Conservation (phyloP, 2,113 vertebrate species). For the Puntigrus tetrazona region DNA sequence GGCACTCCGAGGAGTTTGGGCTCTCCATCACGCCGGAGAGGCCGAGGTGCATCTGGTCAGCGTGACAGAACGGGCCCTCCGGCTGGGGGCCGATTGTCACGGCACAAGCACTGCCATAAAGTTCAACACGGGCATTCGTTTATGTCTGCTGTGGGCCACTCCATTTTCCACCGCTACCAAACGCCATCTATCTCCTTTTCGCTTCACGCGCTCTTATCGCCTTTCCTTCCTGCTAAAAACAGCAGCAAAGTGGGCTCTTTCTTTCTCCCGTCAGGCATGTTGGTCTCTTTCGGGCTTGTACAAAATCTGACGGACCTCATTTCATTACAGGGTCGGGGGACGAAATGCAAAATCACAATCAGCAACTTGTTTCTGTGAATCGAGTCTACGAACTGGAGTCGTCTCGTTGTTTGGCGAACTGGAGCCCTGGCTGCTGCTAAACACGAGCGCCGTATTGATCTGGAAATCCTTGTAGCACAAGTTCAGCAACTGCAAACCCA, state of each 20-base stretch:
- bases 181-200: constrained; percentile 38
- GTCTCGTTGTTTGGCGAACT: constrained; percentile 8
- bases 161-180: constrained; percentile 43
- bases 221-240: constrained; percentile 1
- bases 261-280: neutral
- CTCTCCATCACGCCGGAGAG: constrained; percentile 44
- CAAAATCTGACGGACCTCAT: neutral
- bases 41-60: constrained; percentile 25
- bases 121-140: constrained; percentile 42
- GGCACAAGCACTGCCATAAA: constrained; percentile 28
- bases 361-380: neutral
- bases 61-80: neutral
- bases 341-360: neutral
- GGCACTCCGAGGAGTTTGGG: neutral
- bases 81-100: constrained; percentile 34
- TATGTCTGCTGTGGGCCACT: constrained; percentile 46
- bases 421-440: constrained; percentile 2
- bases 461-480: neutral
- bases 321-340: neutral
- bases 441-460: constrained; percentile 29
- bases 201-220: constrained; percentile 15
- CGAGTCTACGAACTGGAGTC: neutral
- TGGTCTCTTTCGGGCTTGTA: neutral
- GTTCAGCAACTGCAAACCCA: constrained; percentile 11
- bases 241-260: constrained; percentile 34